Percentiles rank a stretch among this genome's conserved stretches.
phyloP scores from a whole-genome alignment of 1,140 invertebrate genomes.

The Aphis gossypii region DNA sequence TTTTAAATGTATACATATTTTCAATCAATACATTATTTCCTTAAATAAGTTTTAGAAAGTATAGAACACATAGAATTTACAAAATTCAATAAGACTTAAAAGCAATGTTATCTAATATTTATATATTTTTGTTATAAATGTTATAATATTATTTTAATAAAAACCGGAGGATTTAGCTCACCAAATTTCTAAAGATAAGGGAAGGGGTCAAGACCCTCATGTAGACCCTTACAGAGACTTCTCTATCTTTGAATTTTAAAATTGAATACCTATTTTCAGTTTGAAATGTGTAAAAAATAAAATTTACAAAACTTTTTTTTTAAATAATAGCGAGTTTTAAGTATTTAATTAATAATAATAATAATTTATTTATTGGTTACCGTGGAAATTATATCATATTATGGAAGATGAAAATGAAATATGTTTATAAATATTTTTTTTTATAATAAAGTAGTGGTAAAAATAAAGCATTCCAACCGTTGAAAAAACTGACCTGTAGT shows the following conservation, averaged over 20 bases:
- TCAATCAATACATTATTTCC: not conserved
- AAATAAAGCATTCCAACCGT: not conserved
- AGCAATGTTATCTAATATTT: not conserved
- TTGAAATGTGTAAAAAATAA: not conserved
- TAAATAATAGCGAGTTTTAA: not conserved
- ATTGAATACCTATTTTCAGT: not conserved
- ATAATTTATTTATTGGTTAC: not conserved
- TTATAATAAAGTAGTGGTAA: not conserved
- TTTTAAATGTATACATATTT: not conserved
- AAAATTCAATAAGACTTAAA: not conserved
- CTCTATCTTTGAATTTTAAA: not conserved
- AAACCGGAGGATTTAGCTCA: not conserved
- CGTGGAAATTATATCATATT: not conserved
- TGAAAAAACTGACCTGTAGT: constrained; percentile 26
- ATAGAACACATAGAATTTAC: not conserved
- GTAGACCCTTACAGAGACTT: no score
- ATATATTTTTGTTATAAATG: not conserved
- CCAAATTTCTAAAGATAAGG: not conserved
- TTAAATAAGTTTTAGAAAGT: not conserved
- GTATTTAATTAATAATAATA: not conserved
- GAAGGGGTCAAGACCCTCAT: not conserved
- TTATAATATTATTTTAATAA: not conserved
- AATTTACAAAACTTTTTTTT: not conserved
- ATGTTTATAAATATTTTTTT: not conserved
- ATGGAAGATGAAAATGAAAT: not conserved